phyloP scores from a whole-genome alignment of 2,113 vertebrate genomes.

The Paraplagusia blochii region DNA sequence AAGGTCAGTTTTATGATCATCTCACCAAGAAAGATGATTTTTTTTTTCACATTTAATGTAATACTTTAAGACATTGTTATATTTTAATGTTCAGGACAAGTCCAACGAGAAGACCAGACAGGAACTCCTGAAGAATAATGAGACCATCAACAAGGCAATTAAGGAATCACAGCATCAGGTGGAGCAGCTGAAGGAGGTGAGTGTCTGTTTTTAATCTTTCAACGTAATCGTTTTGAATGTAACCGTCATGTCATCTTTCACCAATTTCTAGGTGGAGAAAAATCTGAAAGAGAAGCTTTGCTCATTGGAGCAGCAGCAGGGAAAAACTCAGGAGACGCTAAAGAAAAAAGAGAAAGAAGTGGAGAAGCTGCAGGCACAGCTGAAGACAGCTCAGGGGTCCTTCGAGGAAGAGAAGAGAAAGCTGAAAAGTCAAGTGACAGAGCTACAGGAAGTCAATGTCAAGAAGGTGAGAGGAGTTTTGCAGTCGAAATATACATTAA shows the following conservation, averaged over 20 bases:
- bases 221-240: not conserved
- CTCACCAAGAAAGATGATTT: fast-evolving
- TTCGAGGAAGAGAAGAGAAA: slow-evolving; percentile 82
- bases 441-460: slow-evolving; percentile 70
- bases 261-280: slow-evolving; percentile 76
- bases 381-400: slow-evolving; percentile 79
- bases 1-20: slow-evolving; percentile 78
- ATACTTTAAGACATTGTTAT: not conserved
- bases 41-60: not conserved
- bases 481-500: no score
- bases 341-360: slow-evolving; percentile 82
- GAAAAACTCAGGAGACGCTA: slow-evolving; percentile 75
- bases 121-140: slow-evolving; percentile 81
- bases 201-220: not conserved
- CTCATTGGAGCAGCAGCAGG: slow-evolving; percentile 74
- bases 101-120: slow-evolving; percentile 81
- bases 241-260: not conserved
- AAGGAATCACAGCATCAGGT: slow-evolving; percentile 81
- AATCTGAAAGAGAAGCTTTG: slow-evolving; percentile 79
- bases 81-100: slow-evolving; percentile 79
- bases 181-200: slow-evolving; percentile 85
- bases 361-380: slow-evolving; percentile 79
- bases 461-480: slow-evolving; percentile 57
- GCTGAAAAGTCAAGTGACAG: slow-evolving; percentile 76
- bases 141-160: slow-evolving; percentile 78